These are phyloP conservation scores for Sternarchorhynchus goeldii DNA, from an alignment of 2,797 vertebrate genomes.

Conservation along the genomic window DNA sequence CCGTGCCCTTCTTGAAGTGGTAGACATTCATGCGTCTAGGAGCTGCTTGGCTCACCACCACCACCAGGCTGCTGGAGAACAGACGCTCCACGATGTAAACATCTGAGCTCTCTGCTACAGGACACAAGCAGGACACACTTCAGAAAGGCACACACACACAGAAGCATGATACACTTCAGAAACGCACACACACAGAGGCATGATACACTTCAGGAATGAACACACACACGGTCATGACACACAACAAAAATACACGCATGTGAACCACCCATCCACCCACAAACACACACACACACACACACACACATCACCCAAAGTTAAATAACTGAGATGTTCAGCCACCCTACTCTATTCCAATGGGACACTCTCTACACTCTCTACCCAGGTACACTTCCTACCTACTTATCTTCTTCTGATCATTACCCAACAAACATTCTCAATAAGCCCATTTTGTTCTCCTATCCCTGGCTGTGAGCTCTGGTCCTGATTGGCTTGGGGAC, in stretches of 20 bases:
- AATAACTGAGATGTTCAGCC: no score
- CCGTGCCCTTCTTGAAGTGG: constrained; percentile 95
- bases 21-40: constrained; percentile 93
- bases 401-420: no score
- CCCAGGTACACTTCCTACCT: no score
- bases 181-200: neutral
- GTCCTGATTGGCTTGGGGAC: no score
- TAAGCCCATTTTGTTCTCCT: no score
- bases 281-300: neutral
- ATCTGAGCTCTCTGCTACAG: constrained; percentile 82
- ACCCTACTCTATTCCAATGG: no score
- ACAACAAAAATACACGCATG: neutral
- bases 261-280: no score
- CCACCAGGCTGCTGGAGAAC: constrained; percentile 95
- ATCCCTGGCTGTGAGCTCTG: no score
- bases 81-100: constrained; percentile 93
- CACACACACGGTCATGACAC: neutral
- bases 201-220: neutral
- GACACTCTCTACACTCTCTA: no score
- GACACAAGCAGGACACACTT: constrained; percentile 4
- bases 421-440: no score
- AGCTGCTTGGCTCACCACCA: constrained; percentile 84
- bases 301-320: neutral
- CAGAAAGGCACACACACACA: neutral
- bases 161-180: no score